Conservation (phyloP, 92 coral and sea anemone species). For the Phenganax marumi region DNA sequence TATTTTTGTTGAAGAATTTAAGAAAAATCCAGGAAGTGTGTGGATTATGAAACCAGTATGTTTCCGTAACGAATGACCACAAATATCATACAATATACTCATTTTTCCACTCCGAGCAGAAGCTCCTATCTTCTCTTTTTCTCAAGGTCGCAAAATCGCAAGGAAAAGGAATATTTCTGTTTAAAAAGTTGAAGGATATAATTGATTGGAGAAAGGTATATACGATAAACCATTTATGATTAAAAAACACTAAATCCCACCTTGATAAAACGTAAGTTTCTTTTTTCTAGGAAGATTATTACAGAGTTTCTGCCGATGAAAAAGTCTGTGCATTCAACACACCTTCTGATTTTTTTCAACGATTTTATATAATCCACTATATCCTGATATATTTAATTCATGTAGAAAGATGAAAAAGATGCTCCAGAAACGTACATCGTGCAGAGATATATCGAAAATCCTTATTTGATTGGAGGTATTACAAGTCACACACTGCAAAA, state of each 20-base stretch:
- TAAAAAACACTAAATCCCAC: too few species aligned
- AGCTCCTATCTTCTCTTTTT: not conserved
- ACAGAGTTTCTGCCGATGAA: conserved; percentile 84
- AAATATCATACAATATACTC: not conserved
- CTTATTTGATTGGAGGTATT: conserved; percentile 88
- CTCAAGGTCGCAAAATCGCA: conserved; percentile 83
- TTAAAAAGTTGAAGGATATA: conserved; percentile 87
- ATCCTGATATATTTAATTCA: not conserved
- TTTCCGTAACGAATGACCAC: not conserved
- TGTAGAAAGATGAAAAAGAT: conserved; percentile 87
- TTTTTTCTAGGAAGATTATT: conserved; percentile 78
- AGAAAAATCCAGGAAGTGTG: conserved; percentile 90
- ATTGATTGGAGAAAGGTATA: conserved; percentile 94
- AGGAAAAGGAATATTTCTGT: conserved; percentile 94
- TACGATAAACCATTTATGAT: too few species aligned
- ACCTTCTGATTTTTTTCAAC: not conserved
- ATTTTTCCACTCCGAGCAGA: not conserved
- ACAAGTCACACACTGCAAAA: not conserved
- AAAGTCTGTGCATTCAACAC: conserved; percentile 57
- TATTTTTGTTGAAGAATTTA: conserved; percentile 92
- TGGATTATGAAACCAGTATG: conserved; percentile 99
- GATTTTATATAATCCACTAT: not conserved
- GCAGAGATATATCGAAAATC: conserved; percentile 90
- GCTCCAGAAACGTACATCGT: conserved; percentile 90
- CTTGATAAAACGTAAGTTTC: not conserved